These are phyloP conservation scores for Porites cylindrica DNA, from an alignment of 92 coral and sea anemone species.

Conservation along the genomic window DNA sequence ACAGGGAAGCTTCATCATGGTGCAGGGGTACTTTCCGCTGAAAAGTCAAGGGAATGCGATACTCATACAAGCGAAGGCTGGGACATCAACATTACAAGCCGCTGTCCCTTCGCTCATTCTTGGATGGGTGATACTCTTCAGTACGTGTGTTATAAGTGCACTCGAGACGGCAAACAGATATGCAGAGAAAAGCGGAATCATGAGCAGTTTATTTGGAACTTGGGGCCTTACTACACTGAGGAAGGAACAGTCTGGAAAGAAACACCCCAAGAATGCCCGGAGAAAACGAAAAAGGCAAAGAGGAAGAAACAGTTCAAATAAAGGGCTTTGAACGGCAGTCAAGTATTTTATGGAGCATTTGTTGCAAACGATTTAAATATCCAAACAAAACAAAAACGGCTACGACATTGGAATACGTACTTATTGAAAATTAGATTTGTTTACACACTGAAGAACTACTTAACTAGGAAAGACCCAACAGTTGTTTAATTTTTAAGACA, in stretches of 20 bases:
- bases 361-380: too few relatives aligned
- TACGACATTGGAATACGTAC: too few relatives aligned
- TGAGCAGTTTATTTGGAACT: conserved; percentile 22
- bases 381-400: too few relatives aligned
- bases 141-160: conserved; percentile 51
- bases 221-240: conserved; percentile 48
- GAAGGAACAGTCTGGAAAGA: conserved; percentile 47
- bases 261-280: not conserved
- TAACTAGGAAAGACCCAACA: too few relatives aligned
- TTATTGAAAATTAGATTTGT: too few relatives aligned
- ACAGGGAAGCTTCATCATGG: conserved; percentile 71
- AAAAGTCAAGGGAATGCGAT: conserved; percentile 59
- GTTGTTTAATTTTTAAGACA: too few relatives aligned
- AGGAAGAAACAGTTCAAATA: too few relatives aligned
- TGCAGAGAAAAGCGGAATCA: conserved; percentile 39
- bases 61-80: conserved; percentile 15
- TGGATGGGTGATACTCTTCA: conserved; percentile 64
- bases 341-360: too few relatives aligned
- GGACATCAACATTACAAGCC: not conserved
- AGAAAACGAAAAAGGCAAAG: not conserved
- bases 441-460: too few relatives aligned
- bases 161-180: not conserved
- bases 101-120: conserved; percentile 56
- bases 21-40: conserved; percentile 41
- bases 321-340: too few relatives aligned